These are phyloP conservation scores for Drosophila kambysellisi DNA, from an alignment of 2,888 invertebrate genomes.

Conservation along the genomic window DNA sequence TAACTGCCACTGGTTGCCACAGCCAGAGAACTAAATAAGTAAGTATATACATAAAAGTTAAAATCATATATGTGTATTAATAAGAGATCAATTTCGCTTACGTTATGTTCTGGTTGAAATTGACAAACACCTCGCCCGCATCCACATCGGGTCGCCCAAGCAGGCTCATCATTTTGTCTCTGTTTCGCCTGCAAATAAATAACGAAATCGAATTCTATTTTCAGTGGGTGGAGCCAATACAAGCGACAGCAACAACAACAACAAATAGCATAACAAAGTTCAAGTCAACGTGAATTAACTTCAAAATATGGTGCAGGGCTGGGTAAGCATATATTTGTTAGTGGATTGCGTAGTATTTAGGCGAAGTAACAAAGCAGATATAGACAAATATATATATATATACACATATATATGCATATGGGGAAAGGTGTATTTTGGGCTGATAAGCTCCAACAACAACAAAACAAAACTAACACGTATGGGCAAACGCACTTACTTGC, in stretches of 20 bases:
- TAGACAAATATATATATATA: background rate
- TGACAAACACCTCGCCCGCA: slow-evolving; percentile 95
- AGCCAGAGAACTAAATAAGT: slow-evolving; percentile 90
- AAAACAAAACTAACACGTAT: slow-evolving; percentile 64
- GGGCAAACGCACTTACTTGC: slow-evolving; percentile 49
- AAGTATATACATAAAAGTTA: background rate
- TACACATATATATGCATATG: slow-evolving; percentile 52
- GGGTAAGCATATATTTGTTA: slow-evolving; percentile 12
- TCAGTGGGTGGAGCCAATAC: slow-evolving; percentile 27
- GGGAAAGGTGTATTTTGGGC: slow-evolving; percentile 51
- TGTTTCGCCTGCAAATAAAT: slow-evolving; percentile 32
- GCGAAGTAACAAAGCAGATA: slow-evolving; percentile 59
- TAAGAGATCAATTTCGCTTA: slow-evolving; percentile 87
- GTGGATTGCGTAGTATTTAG: slow-evolving; percentile 42
- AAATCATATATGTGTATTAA: background rate
- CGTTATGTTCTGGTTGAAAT: slow-evolving; percentile 99
- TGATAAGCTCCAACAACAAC: slow-evolving; percentile 77
- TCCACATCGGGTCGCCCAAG: slow-evolving; percentile 85
- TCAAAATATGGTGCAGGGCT: slow-evolving; percentile 44
- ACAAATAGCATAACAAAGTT: slow-evolving; percentile 18
- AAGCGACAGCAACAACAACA: background rate
- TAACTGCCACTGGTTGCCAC: slow-evolving; percentile 97
- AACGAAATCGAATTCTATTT: slow-evolving; percentile 3
- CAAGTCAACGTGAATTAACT: slow-evolving; percentile 38
- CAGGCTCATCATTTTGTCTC: slow-evolving; percentile 80